phyloP scores from a whole-genome alignment of 92 coral and sea anemone genomes.

The Chrysogorgia sp. region DNA sequence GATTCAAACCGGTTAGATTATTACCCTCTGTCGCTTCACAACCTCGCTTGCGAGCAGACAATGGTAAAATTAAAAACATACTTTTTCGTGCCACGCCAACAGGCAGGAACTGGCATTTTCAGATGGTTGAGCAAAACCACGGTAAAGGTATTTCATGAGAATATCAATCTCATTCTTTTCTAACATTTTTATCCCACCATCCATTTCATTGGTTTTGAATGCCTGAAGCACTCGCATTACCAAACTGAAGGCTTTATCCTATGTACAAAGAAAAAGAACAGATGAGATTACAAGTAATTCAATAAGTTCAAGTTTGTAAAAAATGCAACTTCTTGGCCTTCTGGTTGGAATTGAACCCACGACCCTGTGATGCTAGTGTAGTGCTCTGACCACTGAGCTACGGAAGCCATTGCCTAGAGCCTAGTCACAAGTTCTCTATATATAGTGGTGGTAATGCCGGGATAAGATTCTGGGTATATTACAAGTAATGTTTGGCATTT shows the following conservation, averaged over 20 bases:
- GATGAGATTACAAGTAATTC: too few relatives aligned
- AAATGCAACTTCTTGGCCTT: too few relatives aligned
- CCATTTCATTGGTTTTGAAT: constrained; percentile 72
- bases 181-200: constrained; percentile 74
- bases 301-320: not conserved
- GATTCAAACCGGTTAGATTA: too few relatives aligned
- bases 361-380: too few relatives aligned
- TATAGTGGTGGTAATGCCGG: too few relatives aligned
- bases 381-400: too few relatives aligned
- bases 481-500: too few relatives aligned
- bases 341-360: too few relatives aligned
- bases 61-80: constrained; percentile 11
- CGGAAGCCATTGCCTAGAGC: too few relatives aligned
- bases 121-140: constrained; percentile 88
- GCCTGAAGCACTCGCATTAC: constrained; percentile 86
- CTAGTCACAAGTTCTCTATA: too few relatives aligned
- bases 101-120: constrained; percentile 84
- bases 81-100: constrained; percentile 96
- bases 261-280: not conserved
- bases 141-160: constrained; percentile 91
- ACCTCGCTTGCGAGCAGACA: not conserved
- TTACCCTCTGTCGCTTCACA: not conserved
- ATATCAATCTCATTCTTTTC: constrained; percentile 77
- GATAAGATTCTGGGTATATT: too few relatives aligned
- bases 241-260: constrained; percentile 91